Evolutionary conservation across 2,888 invertebrate genomes (phyloP).

Genomic region (Abscondita cerata): DNA sequence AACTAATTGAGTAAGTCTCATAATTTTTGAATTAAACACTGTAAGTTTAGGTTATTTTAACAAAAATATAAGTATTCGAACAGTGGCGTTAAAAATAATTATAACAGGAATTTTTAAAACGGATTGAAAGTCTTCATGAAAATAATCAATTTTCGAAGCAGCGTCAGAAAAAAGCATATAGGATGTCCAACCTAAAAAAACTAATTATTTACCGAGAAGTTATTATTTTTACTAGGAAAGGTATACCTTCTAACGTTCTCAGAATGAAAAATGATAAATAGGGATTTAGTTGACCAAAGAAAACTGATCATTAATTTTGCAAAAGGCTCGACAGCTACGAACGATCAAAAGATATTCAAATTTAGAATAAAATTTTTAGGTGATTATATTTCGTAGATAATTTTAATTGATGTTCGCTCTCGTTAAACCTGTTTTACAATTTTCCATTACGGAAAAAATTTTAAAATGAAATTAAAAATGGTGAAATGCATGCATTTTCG

Average conservation of each 20-base stretch:
- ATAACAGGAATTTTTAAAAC: too few relatives aligned
- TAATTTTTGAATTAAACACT: slow-evolving; percentile 11
- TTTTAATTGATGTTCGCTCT: not conserved
- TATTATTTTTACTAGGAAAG: too few relatives aligned
- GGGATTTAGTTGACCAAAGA: slow-evolving; percentile 17
- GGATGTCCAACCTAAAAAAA: too few relatives aligned
- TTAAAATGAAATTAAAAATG: not conserved
- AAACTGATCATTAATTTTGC: slow-evolving; percentile 25
- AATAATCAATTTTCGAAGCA: too few relatives aligned
- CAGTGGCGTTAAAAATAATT: too few relatives aligned
- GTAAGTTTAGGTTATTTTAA: too few relatives aligned
- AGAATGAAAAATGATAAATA: slow-evolving; percentile 23
- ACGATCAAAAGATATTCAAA: slow-evolving; percentile 8
- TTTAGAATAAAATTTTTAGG: slow-evolving; percentile 10
- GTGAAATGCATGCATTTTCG: not conserved
- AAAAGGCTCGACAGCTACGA: slow-evolving; percentile 15
- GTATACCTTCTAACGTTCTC: too few relatives aligned
- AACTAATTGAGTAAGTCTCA: slow-evolving; percentile 22
- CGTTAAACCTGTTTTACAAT: not conserved
- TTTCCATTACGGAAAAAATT: not conserved
- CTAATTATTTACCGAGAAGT: too few relatives aligned
- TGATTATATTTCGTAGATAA: not conserved
- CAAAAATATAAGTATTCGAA: too few relatives aligned
- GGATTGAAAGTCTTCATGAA: too few relatives aligned
- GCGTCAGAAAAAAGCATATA: too few relatives aligned